Evolutionary conservation across 2,113 vertebrate species (phyloP).

Genomic region (Xiphorhynchus elegans): DNA sequence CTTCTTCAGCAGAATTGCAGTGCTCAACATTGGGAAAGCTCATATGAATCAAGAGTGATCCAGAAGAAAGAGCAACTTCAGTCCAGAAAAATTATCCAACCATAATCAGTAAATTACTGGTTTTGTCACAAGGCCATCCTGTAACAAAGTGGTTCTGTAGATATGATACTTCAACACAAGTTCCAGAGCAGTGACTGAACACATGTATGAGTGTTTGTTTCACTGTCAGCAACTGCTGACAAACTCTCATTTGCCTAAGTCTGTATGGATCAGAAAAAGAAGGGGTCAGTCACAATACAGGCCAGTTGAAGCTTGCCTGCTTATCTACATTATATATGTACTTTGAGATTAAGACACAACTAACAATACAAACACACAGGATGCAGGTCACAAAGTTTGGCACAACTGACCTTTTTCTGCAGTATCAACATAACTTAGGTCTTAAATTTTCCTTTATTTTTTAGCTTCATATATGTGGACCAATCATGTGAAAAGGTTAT

Average conservation of each 20-base stretch:
- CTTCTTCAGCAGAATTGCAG: background rate
- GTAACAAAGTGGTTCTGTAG: background rate
- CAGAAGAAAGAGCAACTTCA: background rate
- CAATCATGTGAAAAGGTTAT: background rate
- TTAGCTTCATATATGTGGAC: background rate
- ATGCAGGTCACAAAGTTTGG: background rate
- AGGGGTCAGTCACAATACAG: background rate
- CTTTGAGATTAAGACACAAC: background rate
- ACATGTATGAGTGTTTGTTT: rapidly evolving
- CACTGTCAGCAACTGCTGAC: background rate
- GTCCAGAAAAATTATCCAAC: background rate
- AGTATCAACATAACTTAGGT: background rate
- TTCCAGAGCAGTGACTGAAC: background rate
- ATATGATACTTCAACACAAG: background rate
- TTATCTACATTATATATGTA: background rate
- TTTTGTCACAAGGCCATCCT: background rate
- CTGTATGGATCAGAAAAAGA: background rate
- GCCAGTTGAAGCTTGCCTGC: background rate
- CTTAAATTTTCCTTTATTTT: background rate
- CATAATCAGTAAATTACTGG: background rate
- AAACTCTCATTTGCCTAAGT: background rate
- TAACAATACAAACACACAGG: background rate
- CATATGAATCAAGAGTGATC: background rate
- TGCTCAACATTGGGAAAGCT: background rate
- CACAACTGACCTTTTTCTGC: background rate